Conservation (phyloP, 2,888 invertebrate genomes). For the Scelioninae gen. 2 region DNA sequence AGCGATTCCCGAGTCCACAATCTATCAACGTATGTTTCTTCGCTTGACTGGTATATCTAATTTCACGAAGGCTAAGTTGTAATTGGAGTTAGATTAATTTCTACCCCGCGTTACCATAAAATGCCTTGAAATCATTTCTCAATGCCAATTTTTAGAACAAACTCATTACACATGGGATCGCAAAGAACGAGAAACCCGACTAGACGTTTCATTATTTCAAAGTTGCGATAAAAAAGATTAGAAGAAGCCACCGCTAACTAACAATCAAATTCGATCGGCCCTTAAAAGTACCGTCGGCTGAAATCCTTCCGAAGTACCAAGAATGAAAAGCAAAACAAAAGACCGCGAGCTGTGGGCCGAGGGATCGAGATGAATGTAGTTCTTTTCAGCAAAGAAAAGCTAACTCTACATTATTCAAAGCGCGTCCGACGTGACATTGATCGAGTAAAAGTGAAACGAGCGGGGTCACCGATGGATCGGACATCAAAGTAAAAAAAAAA, state of each 20-base stretch:
- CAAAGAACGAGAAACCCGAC: too few species aligned
- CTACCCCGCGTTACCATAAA: too few species aligned
- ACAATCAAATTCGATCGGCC: background rate
- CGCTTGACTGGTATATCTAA: too few species aligned
- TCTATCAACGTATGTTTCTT: too few species aligned
- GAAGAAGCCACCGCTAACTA: background rate
- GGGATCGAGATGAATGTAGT: background rate
- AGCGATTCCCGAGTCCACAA: too few species aligned
- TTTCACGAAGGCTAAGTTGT: too few species aligned
- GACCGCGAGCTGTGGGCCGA: background rate
- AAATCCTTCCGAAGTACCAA: constrained; percentile 2
- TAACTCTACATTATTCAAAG: constrained; percentile 30
- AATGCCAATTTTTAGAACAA: too few species aligned
- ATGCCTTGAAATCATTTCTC: too few species aligned
- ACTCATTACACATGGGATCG: too few species aligned
- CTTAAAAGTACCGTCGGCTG: background rate
- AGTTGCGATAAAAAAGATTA: too few species aligned
- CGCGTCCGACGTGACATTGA: constrained; percentile 23
- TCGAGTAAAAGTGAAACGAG: constrained; percentile 31
- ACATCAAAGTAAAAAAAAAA: constrained; percentile 25
- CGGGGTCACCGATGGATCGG: constrained; percentile 26
- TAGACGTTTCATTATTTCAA: too few species aligned
- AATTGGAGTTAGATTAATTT: too few species aligned
- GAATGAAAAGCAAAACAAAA: constrained; percentile 10
- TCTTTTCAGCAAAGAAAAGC: background rate